Base-by-base conservation (phyloP, 2,888 invertebrate species). In the Beris chalybata region DNA sequence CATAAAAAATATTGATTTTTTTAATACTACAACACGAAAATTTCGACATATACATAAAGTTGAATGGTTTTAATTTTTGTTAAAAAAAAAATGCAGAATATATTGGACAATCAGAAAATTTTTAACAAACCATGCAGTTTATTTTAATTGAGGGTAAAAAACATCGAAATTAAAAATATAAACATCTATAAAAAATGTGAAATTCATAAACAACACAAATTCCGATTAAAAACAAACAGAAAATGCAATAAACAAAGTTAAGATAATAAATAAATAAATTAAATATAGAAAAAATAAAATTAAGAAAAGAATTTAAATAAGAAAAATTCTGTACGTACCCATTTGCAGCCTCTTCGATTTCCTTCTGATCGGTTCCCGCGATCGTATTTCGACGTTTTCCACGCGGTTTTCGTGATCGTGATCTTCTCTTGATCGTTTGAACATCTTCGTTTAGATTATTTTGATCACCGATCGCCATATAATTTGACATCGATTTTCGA, bases 301-400 rank as follows among this genome's bases (percentile, higher is more conserved):
- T 5, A 44, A 50, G 13, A 65, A 65, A 38, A 45, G 6, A 4
- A 66, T 11, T 30, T n/a, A 53, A 54, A 66, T 43, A 31, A 52
- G 12, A 45, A 63, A 43, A 43, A 59, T 47, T 59, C 9, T 0
- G 43, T 43, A 65, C 45, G 86, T 85, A 92, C 92, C 90, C 90
- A 83, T 89, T 89, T 76, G 91, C 86, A 76, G 92, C 92, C 82
- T 90, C 89, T 81, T 89, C 87, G 81, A 93, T 91, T 85, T 93
- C 93, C 83, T 91, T 92, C 79, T 92, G 90, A 85, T 93, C 93
- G 75, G 91, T 93, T 80, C 93, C 93, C 74, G 93, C 92, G 78
- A 95, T 89, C 76, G 94, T 95, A 82, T 94, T 95, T 79, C 94
- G 86, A 84, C 93, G 85, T 83, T 91, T 90, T 81, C 89, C 90